These are phyloP conservation scores for Cyanistes caeruleus DNA, from an alignment of 2,113 vertebrate genomes.

Conservation along the genomic window DNA sequence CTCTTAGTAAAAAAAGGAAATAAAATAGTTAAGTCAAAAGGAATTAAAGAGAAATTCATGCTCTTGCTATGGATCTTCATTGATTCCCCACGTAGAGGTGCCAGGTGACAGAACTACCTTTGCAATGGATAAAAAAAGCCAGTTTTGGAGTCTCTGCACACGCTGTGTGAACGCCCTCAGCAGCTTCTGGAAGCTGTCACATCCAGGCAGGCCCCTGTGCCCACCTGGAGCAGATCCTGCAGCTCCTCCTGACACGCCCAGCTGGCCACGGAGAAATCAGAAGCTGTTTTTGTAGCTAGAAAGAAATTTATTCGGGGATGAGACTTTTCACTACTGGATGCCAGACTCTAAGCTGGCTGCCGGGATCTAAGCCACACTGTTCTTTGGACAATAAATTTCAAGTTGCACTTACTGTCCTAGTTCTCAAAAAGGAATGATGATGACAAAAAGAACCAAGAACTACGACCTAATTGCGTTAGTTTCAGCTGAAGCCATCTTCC, in stretches of 20 bases:
- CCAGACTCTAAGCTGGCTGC: conserved; percentile 47
- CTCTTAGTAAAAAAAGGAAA: neutral
- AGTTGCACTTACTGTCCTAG: conserved; percentile 46
- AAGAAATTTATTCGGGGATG: neutral
- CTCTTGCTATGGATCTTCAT: neutral
- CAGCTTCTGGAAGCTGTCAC: neutral
- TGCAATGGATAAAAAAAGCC: neutral
- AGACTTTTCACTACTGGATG: neutral
- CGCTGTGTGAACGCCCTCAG: neutral
- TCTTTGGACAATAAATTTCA: conserved; percentile 65
- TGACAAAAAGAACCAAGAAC: conserved; percentile 7
- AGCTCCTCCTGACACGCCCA: neutral
- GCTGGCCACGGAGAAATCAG: neutral
- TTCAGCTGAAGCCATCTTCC: conserved; percentile 59
- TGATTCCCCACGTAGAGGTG: neutral
- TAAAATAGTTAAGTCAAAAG: neutral
- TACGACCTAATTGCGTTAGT: conserved; percentile 10
- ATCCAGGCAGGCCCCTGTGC: neutral
- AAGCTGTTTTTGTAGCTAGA: neutral
- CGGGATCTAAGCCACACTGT: neutral
- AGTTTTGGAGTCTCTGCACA: neutral
- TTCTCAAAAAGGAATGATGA: conserved; percentile 41
- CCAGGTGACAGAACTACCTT: neutral
- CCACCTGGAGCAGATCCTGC: neutral
- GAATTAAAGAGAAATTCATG: neutral